Percentiles rank a stretch among this genome's conserved stretches.
Conservation (phyloP, 2,888 invertebrate species). For the Tetramorium bicarinatum region DNA sequence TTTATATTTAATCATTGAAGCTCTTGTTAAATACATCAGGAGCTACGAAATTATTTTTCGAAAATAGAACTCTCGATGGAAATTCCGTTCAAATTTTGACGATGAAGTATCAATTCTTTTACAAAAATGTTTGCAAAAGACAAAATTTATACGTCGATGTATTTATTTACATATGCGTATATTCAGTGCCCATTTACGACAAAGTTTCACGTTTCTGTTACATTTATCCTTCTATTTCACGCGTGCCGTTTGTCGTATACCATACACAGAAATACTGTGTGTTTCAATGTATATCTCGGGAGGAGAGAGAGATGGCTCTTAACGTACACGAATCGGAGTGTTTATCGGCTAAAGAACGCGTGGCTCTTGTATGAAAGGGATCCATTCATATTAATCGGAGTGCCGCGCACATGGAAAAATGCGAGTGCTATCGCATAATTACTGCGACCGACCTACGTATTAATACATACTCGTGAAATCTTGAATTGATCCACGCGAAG, state of each 20-base stretch:
- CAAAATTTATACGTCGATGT: neutral
- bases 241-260: neutral
- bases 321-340: constrained; percentile 63
- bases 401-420: constrained; percentile 66
- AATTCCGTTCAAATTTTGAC: neutral
- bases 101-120: neutral
- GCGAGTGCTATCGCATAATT: constrained; percentile 73
- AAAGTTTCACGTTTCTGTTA: neutral
- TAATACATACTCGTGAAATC: constrained; percentile 53
- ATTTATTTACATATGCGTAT: neutral
- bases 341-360: constrained; percentile 61
- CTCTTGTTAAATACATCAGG: neutral
- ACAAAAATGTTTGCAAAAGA: neutral
- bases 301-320: constrained; percentile 27
- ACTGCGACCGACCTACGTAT: constrained; percentile 60
- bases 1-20: constrained; percentile 2
- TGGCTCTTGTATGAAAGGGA: constrained; percentile 71
- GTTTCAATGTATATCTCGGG: neutral
- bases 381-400: constrained; percentile 71
- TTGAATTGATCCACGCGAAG: constrained; percentile 31
- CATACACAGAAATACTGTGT: neutral
- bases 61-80: neutral
- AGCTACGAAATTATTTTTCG: neutral
- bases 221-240: neutral
- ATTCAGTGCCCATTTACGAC: neutral